phyloP scores from a whole-genome alignment of 2,113 vertebrate genomes.

The Motacilla tschutschensis region DNA sequence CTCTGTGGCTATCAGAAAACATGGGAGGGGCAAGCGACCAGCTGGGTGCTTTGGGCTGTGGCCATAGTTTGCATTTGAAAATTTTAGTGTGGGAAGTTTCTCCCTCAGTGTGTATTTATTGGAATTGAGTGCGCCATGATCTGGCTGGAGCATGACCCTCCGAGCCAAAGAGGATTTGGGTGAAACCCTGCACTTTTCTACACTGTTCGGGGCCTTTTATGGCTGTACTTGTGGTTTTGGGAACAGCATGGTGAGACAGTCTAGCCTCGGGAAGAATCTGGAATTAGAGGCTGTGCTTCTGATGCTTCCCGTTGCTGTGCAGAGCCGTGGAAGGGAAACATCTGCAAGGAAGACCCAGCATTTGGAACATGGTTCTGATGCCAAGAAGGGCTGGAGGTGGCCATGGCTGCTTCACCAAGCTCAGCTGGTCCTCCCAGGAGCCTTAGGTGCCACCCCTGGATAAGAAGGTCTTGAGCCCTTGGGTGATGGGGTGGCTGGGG shows the following conservation, averaged over 20 bases:
- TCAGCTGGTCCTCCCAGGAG: background rate
- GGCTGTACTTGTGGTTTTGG: background rate
- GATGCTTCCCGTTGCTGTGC: fast-evolving
- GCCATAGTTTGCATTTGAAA: background rate
- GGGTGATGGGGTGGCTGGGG: background rate
- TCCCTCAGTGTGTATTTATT: background rate
- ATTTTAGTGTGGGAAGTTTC: background rate
- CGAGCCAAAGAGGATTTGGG: background rate
- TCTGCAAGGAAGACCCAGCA: fast-evolving
- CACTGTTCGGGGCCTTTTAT: background rate
- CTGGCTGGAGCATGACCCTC: background rate
- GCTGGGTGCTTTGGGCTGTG: background rate
- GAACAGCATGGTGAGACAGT: fast-evolving
- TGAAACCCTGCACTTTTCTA: background rate
- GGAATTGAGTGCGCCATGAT: background rate
- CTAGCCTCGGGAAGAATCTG: background rate
- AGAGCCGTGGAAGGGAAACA: fast-evolving
- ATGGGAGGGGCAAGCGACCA: fast-evolving
- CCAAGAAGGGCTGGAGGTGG: background rate
- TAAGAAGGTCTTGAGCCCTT: fast-evolving
- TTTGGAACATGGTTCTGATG: background rate
- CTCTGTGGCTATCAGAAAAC: background rate
- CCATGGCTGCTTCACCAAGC: background rate
- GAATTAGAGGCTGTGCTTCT: background rate
- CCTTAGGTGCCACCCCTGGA: background rate